Base-by-base conservation (phyloP, 1,140 invertebrate genomes). In the Pseudomyrmex gracilis region DNA sequence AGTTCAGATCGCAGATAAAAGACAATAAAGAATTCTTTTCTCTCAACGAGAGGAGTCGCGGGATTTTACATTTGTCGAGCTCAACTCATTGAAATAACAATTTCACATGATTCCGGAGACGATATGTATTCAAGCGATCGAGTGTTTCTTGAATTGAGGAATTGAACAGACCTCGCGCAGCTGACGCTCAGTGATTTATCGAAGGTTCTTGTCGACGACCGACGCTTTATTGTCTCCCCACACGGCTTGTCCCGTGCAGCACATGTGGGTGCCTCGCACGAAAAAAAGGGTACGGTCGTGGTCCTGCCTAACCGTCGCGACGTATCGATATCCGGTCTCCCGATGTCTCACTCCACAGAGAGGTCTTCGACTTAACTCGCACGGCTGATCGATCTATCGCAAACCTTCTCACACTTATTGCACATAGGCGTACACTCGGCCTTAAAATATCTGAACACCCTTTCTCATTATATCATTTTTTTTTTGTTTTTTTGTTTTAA, bases 281-380 rank as follows among this genome's bases (percentile, higher is more conserved):
- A 45, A 71, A 66, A 80, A 70, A 80, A 57, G 71, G 45, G 15
- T 34, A 60, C 53, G 66, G 43, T 9, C 20, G 76, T 80, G 76
- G 76, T 80, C 76, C 76, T 78, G 74, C 47, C 49, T 78, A 80
- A 58, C 34, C 8, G 53, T 78, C 74, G 63, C 13, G 64, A 78
- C 51, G 34, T 34, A 80, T 80, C 76, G 64, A 80, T 80, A 80
- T 80, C 76, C 76, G 76, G 76, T 71, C 66, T 51, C 15, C 20
- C 66, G 43, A 80, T 57, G 24, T 70, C 20, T 78, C 60, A 80
- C 53, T 80, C 51, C 34, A 68, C 47, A 47, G 34, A 66, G 74
- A 43, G 22, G 34, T 34, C 64, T 66, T 70, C 53, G 76, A 58
- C 76, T 71, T 58, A 22, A 71, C 66, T 71, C 60, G 20, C 66